Base-by-base conservation (phyloP, 2,113 vertebrate genomes). In the Trichechus manatus region DNA sequence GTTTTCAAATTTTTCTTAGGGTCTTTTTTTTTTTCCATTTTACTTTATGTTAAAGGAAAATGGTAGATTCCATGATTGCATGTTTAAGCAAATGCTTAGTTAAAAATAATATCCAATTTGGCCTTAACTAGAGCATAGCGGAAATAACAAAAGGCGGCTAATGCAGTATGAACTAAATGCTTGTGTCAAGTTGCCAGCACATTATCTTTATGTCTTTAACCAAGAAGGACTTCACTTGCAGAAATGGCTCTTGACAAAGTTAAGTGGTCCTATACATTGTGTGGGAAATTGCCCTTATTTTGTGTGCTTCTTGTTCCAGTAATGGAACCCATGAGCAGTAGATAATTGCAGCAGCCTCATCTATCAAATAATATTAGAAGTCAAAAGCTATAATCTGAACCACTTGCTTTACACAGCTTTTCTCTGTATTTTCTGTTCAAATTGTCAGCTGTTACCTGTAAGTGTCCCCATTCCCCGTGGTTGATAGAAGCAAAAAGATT, bases 271-370 rank as follows among this genome's bases (percentile, higher is more conserved):
- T 99, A 98, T 98, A 98, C 98, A 99, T 99, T 99, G 99, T 99
- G 99, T 99, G 98, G 98, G 99, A 99, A 99, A 99, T 99, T 99
- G 99, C 99, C 98, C 98, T 99, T 99, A 99, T 99, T 99, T 99
- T 99, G 98, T 98, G 98, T 93, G 98, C 98, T 99, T 98, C 98
- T 99, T 99, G 99, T 99, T 99, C 98, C 98, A 97, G 98, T 99
- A 99, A 99, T 99, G 99, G 99, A 99, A 99, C 99, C 99, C 98
- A 99, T 97, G 99, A 99, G 99, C 99, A 99, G 98, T 98, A 97
- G 98, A 99, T 99, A 99, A 99, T 99, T 99, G 99, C 98, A 99
- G 98, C 98, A 98, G 98, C 98, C 98, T 99, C 99, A 99, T 99
- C 99, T 99, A 99, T 99, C 99, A 99, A 99, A 99, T 99, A 99